Percentiles rank a stretch among this genome's conserved stretches.
These are phyloP conservation scores for Benthosema pterotum DNA, from an alignment of 2,797 vertebrate genomes.

Conservation along the genomic window DNA sequence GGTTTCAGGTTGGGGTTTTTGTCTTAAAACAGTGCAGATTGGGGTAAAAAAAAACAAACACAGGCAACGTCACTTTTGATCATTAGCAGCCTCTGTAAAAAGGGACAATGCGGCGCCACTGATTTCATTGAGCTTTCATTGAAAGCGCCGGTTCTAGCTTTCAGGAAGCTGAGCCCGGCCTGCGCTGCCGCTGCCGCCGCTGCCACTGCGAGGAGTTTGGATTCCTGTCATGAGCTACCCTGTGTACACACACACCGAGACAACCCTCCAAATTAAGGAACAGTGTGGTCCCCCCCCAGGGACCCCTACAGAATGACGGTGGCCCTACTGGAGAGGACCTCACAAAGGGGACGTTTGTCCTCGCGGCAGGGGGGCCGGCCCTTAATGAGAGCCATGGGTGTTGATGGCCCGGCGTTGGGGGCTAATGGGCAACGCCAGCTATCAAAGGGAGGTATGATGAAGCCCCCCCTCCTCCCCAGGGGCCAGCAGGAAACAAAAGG, in stretches of 20 bases:
- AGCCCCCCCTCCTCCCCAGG: constrained; percentile 64
- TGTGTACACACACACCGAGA: constrained; percentile 54
- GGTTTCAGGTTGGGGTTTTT: neutral
- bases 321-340: constrained; percentile 55
- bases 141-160: constrained; percentile 48
- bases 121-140: constrained; percentile 61
- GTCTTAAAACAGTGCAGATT: constrained; percentile 3
- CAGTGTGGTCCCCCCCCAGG: constrained; percentile 61
- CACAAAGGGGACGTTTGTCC: constrained; percentile 80
- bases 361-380: constrained; percentile 70
- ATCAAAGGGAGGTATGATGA: constrained; percentile 78
- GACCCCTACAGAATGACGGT: constrained; percentile 66
- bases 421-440: constrained; percentile 75
- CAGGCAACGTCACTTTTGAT: constrained; percentile 43
- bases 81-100: constrained; percentile 37
- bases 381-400: constrained; percentile 76
- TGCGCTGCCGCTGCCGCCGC: too few relatives aligned
- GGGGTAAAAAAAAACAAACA: constrained; percentile 24
- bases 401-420: constrained; percentile 62
- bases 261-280: constrained; percentile 74
- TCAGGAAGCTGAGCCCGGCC: constrained; percentile 23
- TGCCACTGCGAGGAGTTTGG: constrained; percentile 62
- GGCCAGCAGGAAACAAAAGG: constrained; percentile 63
- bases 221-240: constrained; percentile 54
- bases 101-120: constrained; percentile 49